Percentiles rank a stretch among this genome's conserved stretches.
These are phyloP conservation scores for Molossus alvarezi DNA, from an alignment of 2,797 vertebrate species.

Conservation along the genomic window DNA sequence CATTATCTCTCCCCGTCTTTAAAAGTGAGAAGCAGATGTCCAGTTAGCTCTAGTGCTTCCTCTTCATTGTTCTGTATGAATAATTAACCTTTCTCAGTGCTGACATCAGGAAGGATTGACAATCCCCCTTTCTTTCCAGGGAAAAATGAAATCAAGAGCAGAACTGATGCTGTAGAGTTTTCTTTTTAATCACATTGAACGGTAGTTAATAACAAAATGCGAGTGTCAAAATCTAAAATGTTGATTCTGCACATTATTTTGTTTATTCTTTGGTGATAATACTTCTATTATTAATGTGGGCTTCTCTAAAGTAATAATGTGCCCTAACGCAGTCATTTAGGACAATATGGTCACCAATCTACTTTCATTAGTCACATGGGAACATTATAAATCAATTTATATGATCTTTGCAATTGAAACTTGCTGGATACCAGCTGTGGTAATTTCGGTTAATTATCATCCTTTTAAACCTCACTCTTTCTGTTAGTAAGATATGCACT, in stretches of 20 bases:
- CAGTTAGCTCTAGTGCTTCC: constrained; percentile 73
- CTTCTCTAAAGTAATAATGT: constrained; percentile 67
- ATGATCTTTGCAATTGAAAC: constrained; percentile 74
- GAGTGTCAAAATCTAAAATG: constrained; percentile 36
- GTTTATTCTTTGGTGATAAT: constrained; percentile 70
- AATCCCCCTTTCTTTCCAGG: constrained; percentile 40
- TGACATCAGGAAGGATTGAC: constrained; percentile 72
- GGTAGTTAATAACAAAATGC: constrained; percentile 20
- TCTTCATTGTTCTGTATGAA: constrained; percentile 77
- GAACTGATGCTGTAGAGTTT: not conserved
- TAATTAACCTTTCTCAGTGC: constrained; percentile 83
- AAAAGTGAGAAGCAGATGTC: constrained; percentile 75
- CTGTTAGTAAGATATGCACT: constrained; percentile 69
- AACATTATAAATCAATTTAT: constrained; percentile 79
- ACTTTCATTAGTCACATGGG: constrained; percentile 74
- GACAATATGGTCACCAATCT: constrained; percentile 78
- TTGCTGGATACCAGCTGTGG: constrained; percentile 46
- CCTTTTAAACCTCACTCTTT: constrained; percentile 76
- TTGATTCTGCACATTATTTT: constrained; percentile 71
- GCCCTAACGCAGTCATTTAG: constrained; percentile 75
- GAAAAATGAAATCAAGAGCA: constrained; percentile 66
- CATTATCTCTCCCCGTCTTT: constrained; percentile 78
- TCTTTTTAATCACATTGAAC: constrained; percentile 61
- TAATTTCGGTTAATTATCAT: constrained; percentile 74
- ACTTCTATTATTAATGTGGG: constrained; percentile 65